A percentile compares a stretch with the other conserved stretches of the same genome.
Conservation (phyloP, 2,888 invertebrate genomes). For the Alviniconcha strummeri region DNA sequence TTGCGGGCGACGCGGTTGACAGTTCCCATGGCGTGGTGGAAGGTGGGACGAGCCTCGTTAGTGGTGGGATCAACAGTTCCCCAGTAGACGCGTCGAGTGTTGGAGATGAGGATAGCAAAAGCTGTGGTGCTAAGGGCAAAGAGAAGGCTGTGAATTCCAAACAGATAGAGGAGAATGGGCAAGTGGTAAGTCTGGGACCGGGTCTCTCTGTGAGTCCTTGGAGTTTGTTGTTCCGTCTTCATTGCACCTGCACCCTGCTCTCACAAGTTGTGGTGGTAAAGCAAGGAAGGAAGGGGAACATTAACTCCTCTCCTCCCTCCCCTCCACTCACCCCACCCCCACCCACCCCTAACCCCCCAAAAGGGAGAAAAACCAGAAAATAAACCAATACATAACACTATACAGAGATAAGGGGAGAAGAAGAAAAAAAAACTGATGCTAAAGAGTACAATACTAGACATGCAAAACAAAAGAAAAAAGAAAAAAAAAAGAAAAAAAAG, state of each 20-base stretch:
- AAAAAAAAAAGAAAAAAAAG: too few relatives aligned
- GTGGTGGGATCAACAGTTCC: background rate
- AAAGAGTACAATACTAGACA: too few relatives aligned
- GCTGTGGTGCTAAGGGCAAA: slow-evolving; percentile 3
- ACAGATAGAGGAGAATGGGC: background rate
- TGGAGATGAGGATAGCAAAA: background rate
- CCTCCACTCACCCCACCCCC: background rate
- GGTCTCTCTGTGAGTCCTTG: too few relatives aligned
- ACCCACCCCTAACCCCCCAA: background rate
- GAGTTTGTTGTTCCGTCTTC: background rate
- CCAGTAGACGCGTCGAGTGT: background rate
- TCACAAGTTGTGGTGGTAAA: background rate
- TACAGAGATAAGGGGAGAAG: too few relatives aligned
- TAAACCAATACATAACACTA: too few relatives aligned
- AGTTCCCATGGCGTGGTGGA: background rate
- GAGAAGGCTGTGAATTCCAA: background rate
- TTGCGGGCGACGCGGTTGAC: background rate
- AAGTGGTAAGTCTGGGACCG: slow-evolving; percentile 11
- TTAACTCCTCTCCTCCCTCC: too few relatives aligned
- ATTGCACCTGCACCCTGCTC: too few relatives aligned
- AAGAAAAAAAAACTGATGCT: too few relatives aligned
- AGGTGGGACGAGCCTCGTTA: background rate
- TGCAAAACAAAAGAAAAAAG: too few relatives aligned
- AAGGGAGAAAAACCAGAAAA: background rate
- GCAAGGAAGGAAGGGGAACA: background rate